These are phyloP conservation scores for Poliocrania exsul DNA, from an alignment of 2,797 vertebrate genomes.

Conservation along the genomic window DNA sequence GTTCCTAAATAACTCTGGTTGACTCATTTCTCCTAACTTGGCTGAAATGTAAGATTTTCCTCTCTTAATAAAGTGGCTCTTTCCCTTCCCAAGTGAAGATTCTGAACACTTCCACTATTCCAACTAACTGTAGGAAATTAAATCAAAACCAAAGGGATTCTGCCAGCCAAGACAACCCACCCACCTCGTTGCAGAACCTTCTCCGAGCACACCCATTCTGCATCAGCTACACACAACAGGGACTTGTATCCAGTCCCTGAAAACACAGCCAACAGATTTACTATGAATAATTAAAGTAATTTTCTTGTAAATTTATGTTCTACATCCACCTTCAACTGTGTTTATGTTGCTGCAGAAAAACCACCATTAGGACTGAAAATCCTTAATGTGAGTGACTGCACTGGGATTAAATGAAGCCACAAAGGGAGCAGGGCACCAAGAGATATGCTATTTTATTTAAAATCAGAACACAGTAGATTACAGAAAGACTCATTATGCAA, in stretches of 20 bases:
- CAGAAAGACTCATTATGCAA: conserved; percentile 61
- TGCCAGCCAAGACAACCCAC: neutral
- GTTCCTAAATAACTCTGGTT: neutral
- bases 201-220: neutral
- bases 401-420: neutral
- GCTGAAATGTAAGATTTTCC: neutral
- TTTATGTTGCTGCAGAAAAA: neutral
- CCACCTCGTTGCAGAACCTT: fast-evolving
- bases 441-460: conserved; percentile 68
- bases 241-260: neutral
- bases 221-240: neutral
- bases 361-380: neutral
- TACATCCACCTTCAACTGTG: neutral
- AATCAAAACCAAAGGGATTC: neutral
- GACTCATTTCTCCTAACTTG: conserved; percentile 35
- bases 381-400: fast-evolving
- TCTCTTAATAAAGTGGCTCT: neutral
- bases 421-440: neutral
- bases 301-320: neutral
- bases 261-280: neutral
- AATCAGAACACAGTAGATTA: conserved; percentile 69
- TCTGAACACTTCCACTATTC: neutral
- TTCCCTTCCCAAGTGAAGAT: neutral
- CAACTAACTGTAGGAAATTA: neutral
- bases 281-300: neutral